These are phyloP conservation scores for Emydura subglobosa DNA, from an alignment of 2,113 vertebrate species.

Conservation along the genomic window DNA sequence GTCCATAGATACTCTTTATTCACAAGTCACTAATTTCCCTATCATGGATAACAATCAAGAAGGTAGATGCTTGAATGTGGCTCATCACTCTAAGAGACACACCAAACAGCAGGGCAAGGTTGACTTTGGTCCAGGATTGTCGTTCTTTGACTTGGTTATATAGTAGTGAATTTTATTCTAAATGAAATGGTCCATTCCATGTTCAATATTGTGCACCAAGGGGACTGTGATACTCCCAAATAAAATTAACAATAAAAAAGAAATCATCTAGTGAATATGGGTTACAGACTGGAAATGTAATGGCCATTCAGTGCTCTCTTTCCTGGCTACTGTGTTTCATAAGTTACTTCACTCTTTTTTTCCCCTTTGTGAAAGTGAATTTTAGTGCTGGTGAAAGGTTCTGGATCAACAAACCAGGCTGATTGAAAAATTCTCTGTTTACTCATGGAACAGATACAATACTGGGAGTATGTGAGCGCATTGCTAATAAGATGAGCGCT, in stretches of 20 bases:
- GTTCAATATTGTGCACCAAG: conserved; percentile 28
- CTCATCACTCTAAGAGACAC: not conserved
- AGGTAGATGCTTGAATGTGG: not conserved
- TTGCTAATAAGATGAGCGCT: not conserved
- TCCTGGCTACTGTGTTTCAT: not conserved
- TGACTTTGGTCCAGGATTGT: conserved; percentile 1
- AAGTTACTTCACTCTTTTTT: not conserved
- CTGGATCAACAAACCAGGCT: not conserved
- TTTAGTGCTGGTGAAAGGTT: not conserved
- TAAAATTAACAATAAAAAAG: conserved; percentile 39
- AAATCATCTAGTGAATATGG: not conserved
- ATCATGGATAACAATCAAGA: not conserved
- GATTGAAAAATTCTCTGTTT: not conserved
- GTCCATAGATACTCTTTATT: not conserved
- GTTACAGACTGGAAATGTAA: not conserved
- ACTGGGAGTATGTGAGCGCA: not conserved
- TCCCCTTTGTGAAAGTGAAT: not conserved
- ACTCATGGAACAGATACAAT: not conserved
- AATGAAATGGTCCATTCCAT: conserved; percentile 34
- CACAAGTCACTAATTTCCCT: not conserved
- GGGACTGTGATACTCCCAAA: conserved; percentile 34
- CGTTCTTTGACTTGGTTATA: not conserved
- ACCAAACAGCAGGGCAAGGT: not conserved
- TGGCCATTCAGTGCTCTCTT: not conserved
- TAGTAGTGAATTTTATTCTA: not conserved